Conservation (phyloP, 2,888 invertebrate genomes). For the Amorpha juglandis region DNA sequence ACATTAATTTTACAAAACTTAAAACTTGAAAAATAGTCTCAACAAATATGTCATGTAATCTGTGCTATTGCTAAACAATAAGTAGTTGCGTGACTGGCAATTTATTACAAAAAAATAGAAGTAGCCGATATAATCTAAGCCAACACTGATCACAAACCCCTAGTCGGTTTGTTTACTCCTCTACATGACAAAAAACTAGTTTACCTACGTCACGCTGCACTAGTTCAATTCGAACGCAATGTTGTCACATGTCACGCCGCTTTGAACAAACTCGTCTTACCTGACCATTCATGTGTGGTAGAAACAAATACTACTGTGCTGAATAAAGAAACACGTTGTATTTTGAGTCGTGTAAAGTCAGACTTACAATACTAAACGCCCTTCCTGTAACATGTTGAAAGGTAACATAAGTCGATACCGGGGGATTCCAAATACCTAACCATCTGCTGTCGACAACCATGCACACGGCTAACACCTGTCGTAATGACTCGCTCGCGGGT, state of each 20-base stretch:
- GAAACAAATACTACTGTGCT: background rate
- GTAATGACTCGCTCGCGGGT: constrained; percentile 1
- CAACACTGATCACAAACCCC: background rate
- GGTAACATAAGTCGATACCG: background rate
- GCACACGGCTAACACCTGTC: constrained; percentile 10
- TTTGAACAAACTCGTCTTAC: constrained; percentile 12
- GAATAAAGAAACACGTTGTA: background rate
- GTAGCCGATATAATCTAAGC: background rate
- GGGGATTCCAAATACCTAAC: background rate
- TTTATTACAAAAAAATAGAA: background rate
- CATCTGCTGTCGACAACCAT: constrained; percentile 6
- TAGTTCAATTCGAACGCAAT: constrained; percentile 18
- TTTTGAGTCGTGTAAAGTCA: too few relatives aligned
- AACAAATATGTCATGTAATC: too few relatives aligned
- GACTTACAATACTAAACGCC: background rate
- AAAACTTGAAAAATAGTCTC: too few relatives aligned
- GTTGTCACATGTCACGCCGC: constrained; percentile 19
- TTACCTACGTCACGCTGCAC: constrained; percentile 20
- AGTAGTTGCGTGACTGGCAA: background rate
- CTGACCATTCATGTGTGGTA: constrained; percentile 11
- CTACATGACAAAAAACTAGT: constrained; percentile 3
- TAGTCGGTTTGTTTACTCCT: constrained; percentile 11
- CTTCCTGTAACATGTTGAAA: background rate
- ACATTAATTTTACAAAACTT: too few relatives aligned
- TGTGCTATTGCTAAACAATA: too few relatives aligned